Evolutionary conservation across 2,888 invertebrate species (phyloP), one percentile per base, ranked within the genome.

Genomic region (Ceratothoa steindachneri): DNA sequence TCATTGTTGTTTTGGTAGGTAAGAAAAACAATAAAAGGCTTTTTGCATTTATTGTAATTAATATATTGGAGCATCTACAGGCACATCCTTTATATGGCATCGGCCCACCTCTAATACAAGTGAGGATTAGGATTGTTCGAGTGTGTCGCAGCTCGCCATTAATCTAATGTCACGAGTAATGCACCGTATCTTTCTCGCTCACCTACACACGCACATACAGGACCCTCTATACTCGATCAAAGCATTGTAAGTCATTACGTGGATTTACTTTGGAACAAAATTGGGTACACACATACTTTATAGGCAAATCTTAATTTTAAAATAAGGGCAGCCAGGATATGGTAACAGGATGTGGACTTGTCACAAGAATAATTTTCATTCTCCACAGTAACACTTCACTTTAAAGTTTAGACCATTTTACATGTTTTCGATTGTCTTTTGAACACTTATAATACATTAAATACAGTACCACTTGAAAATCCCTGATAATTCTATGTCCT

Each of bases 51-150:
- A 41, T 41, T 41, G 15, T 41, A 9, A 41, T 41, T 41, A 41
- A 60, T 60, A 60, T 60, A 60, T 60, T 60, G 60, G 60, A 60
- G 60, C 60, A 60, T 60, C 60, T 60, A 60, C 60, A 60, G 60
- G 60, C 60, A 7, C 60, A 60, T 60, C 60, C 60, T 60, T 60
- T 24, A 60, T 60, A 60, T 60, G 60, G 60, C 60, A 60, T 24
- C 19, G 60, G 60, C 60, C 60, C 60, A 60, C 24, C 27, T 60
- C 60, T 22, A 24, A 60, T 60, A 60, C 60, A 60, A 24, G 12
- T 15, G 2, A 12, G 9, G 24, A 24, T n/a, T 22, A 24, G 12
- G 12, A 12, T 60, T 24, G 7, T 19, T 55, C 27, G 12, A n/a
- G 12, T 24, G n/a, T 24, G 22, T 22, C 60, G 22, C 60, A 60